These are phyloP conservation scores for Cloeon dipterum DNA, from an alignment of 2,888 invertebrate genomes.

Conservation along the genomic window DNA sequence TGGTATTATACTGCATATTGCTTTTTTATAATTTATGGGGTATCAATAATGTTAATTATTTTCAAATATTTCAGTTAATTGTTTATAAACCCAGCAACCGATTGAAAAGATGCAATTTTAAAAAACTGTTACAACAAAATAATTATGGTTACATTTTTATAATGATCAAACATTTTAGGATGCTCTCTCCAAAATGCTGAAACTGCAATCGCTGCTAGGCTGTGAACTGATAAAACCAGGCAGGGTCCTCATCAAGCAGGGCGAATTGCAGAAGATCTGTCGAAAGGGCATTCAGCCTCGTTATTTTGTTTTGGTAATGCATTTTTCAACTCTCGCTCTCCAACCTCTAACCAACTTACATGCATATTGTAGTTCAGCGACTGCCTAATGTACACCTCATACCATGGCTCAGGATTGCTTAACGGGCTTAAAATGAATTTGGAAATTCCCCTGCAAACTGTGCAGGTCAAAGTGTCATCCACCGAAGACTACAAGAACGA, in stretches of 20 bases:
- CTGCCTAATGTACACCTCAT: slow-evolving; percentile 20
- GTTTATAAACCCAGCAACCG: too few relatives aligned
- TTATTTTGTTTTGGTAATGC: slow-evolving; percentile 33
- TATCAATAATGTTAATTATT: too few relatives aligned
- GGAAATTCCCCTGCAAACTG: slow-evolving; percentile 24
- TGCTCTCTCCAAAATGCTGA: slow-evolving; percentile 25
- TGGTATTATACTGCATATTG: too few relatives aligned
- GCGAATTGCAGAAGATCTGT: slow-evolving; percentile 35
- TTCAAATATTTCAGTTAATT: too few relatives aligned
- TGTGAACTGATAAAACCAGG: slow-evolving; percentile 25
- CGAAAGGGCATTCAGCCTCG: slow-evolving; percentile 35
- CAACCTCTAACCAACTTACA: neutral
- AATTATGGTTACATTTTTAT: too few relatives aligned
- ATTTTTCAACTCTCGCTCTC: neutral
- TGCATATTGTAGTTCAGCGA: slow-evolving; percentile 19
- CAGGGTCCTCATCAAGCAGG: slow-evolving; percentile 32
- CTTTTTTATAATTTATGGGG: too few relatives aligned
- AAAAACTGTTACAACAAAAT: too few relatives aligned
- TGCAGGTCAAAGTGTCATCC: slow-evolving; percentile 21
- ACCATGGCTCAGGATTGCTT: slow-evolving; percentile 14
- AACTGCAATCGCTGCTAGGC: slow-evolving; percentile 22
- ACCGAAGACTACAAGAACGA: slow-evolving; percentile 25
- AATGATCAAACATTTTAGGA: slow-evolving; percentile 17
- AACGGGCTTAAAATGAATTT: slow-evolving; percentile 20
- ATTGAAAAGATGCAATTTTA: too few relatives aligned